Base-by-base conservation (phyloP, 1,140 invertebrate genomes). In the Stenopsyche tienmushanensis region DNA sequence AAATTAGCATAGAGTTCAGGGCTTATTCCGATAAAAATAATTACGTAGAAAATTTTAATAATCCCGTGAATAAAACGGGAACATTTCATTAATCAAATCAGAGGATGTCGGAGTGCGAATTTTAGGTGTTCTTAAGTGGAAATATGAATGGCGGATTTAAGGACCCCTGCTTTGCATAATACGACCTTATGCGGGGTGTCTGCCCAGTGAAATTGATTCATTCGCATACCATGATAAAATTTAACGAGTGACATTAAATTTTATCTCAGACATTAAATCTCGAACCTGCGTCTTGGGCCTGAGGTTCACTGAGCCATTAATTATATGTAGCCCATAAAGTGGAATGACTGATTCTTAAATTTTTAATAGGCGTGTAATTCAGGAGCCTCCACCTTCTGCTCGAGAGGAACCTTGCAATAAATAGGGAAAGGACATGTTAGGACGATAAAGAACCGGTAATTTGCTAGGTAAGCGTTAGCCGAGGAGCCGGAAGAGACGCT, bases 191-290 rank as follows among this genome's bases (percentile, higher is more conserved):
- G 44, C 34, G 58, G 20, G 29, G 25, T 62, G 58, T 66, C 26
- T 29, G 41, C 59, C 25, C 20, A 10, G 54, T n/a, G 39, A 54
- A 66, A 66, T 62, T 66, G 50, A 62, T 66, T 66, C 58, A 66
- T 66, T 66, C 42, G 8, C 52, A 34, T 44, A 42, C 45, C 64
- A 45, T 60, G 57, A 66, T 55, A 62, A 66, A 66, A 66, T 55
- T 66, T 62, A 62, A 62, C 57, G 64, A 41, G 10, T 1, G 25
- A 21, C 47, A 57, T 66, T 42, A 66, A 66, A 66, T 60, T 66
- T 65, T 66, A 60, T 50, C 9, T 15, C 50, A 17, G 26, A 20
- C 63, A 26, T 54, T 60, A 66, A 66, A 66, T 66, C 57, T 60
- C 26, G 24, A 55, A 24, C 58, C 10, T 57, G 10, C 49, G 18